Evolutionary conservation across 2,888 invertebrate species (phyloP).

Genomic region (Mythimna vitellina): DNA sequence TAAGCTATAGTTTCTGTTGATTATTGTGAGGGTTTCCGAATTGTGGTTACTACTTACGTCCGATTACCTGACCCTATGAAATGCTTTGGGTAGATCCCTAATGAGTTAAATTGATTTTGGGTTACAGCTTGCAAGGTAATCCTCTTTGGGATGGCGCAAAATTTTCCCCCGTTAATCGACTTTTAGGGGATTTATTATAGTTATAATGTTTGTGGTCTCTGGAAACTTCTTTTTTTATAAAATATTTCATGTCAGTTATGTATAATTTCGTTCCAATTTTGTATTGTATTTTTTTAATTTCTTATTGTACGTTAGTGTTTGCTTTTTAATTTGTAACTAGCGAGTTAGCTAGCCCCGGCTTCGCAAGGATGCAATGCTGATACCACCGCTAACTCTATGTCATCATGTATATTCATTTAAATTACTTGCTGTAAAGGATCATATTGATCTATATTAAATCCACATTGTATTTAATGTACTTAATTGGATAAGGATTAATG

Average conservation of each 20-base stretch:
- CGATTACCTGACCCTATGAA: slow-evolving; percentile 47
- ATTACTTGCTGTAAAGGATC: no score
- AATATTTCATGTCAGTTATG: neutral
- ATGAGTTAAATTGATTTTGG: slow-evolving; percentile 55
- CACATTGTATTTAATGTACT: no score
- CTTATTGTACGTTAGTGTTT: no score
- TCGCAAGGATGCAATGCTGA: no score
- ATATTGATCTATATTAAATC: no score
- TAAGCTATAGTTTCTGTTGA: slow-evolving; percentile 46
- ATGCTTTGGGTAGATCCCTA: slow-evolving; percentile 34
- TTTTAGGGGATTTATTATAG: slow-evolving; percentile 32
- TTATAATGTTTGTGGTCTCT: slow-evolving; percentile 12
- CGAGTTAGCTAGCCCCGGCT: no score
- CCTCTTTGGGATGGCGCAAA: slow-evolving; percentile 40
- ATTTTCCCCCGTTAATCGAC: slow-evolving; percentile 37
- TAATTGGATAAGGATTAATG: no score
- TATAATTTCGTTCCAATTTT: no score
- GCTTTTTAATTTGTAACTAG: no score
- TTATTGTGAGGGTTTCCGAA: slow-evolving; percentile 43
- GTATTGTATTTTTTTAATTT: no score
- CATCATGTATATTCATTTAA: no score
- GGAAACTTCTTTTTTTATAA: neutral
- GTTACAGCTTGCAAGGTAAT: slow-evolving; percentile 37
- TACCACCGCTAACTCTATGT: no score
- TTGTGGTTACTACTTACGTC: slow-evolving; percentile 46